A percentile compares a stretch with the other conserved stretches of the same genome.
These are phyloP conservation scores for Agonopterix subpropinquella DNA, from an alignment of 2,888 invertebrate species.

Conservation along the genomic window DNA sequence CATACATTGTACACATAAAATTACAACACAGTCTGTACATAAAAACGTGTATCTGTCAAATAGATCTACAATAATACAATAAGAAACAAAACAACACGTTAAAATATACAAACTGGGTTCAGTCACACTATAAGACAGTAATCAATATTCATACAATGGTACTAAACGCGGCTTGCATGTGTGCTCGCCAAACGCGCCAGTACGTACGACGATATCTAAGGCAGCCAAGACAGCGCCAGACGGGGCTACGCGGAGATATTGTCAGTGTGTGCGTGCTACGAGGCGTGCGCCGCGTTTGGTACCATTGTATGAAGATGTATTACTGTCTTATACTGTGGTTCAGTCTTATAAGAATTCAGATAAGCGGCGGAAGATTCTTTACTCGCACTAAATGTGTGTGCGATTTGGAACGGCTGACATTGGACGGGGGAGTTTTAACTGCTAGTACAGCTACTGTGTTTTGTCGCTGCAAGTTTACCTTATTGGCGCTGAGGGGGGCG, in stretches of 20 bases:
- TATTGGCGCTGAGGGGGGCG: constrained; percentile 53
- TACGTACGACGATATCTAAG: no score
- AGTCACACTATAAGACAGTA: no score
- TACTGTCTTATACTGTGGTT: no score
- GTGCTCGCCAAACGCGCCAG: no score
- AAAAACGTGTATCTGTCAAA: neutral
- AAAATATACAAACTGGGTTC: neutral
- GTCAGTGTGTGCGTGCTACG: no score
- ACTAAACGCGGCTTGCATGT: no score
- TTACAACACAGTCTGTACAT: neutral
- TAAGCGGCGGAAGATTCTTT: constrained; percentile 57
- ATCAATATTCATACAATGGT: no score
- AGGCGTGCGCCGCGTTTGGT: no score
- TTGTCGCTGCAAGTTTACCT: constrained; percentile 46
- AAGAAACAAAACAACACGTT: constrained; percentile 6
- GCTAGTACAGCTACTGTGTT: constrained; percentile 37
- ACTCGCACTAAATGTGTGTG: constrained; percentile 50
- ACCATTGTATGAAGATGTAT: no score
- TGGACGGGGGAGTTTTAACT: constrained; percentile 45
- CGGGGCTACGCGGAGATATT: no score
- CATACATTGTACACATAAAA: neutral
- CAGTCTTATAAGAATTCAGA: constrained; percentile 17
- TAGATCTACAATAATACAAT: neutral
- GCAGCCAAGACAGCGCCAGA: no score
- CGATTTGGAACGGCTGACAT: constrained; percentile 55